Evolutionary conservation across 2,797 vertebrate genomes (phyloP), one percentile per base, ranked within the genome.

Genomic region (Hyperoplus lanceolatus): DNA sequence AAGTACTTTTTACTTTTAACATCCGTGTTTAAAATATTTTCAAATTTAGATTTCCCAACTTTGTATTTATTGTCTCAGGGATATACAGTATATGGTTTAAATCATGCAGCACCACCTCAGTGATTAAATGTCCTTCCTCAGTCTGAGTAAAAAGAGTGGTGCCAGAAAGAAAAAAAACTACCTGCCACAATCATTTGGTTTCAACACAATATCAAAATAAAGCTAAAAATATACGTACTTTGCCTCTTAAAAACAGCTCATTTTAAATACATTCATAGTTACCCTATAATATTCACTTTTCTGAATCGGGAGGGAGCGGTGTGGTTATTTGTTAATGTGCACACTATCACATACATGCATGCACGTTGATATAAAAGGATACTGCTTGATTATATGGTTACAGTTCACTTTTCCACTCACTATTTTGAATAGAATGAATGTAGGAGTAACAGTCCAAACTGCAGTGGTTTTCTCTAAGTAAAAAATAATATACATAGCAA

Each of bases 201-300:
- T 51, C 11, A 42, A 80, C 3, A 69, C 14, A 59, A 62, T 72
- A 43, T 70, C 16, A 21, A 64, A 65, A 75, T 69, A 83, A 85
- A 87, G 42, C 73, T 74, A 42, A 64, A 75, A 57, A 74, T 79
- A 73, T 75, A 80, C 70, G 84, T 45, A 45, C 70, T 60, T 9
- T 38, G 51, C 42, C 56, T 43, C n/a, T 73, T 54, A 54, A 85
- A 85, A 70, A 73, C 70, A 79, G 11, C 18, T 73, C 1, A 58
- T 82, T 66, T 60, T 70, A 49, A 77, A 29, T 84, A 84, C 80
- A 90, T 84, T 89, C 82, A 79, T 57, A 49, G n/a, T 83, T 87
- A 55, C 67, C 74, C 14, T 75, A 86, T 38, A 70, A 82, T 36
- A 75, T 80, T 66, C 51, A 53, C 54, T 72, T 62, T 81, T 45